phyloP scores from a whole-genome alignment of 2,888 invertebrate species.

The Branchellion lobata region DNA sequence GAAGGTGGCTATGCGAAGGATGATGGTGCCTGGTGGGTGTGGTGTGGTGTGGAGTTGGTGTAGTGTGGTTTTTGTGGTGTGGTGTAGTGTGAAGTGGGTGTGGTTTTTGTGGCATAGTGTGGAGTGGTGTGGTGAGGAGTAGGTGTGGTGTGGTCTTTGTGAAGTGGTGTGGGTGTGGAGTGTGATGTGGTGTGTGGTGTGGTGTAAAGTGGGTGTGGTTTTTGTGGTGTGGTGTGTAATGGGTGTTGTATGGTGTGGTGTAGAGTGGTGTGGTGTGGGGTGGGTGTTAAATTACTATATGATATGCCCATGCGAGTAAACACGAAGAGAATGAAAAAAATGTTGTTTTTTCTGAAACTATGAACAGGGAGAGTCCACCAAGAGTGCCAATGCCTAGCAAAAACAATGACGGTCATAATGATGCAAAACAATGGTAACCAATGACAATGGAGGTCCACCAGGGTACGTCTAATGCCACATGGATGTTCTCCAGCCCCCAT shows the following conservation, averaged over 20 bases:
- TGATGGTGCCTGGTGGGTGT: conserved; percentile 69
- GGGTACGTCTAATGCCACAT: conserved; percentile 76
- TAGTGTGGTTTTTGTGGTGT: neutral
- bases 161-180: neutral
- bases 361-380: neutral
- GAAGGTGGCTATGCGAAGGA: conserved; percentile 75
- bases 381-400: too few relatives aligned
- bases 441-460: conserved; percentile 88
- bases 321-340: neutral
- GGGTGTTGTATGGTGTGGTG: conserved; percentile 70
- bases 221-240: too few relatives aligned
- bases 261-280: conserved; percentile 62
- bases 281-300: too few relatives aligned
- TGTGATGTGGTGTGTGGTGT: neutral
- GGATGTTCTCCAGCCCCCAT: conserved; percentile 77
- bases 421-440: conserved; percentile 63
- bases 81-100: neutral
- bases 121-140: conserved; percentile 74
- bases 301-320: neutral
- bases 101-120: too few relatives aligned
- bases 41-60: neutral
- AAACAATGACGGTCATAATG: too few relatives aligned
- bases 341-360: neutral
- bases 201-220: neutral
- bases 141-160: neutral